Percentiles rank a stretch among this genome's conserved stretches.
Evolutionary conservation across 2,113 vertebrate genomes (phyloP).

Genomic region (Cyphomyrus discorhynchus): DNA sequence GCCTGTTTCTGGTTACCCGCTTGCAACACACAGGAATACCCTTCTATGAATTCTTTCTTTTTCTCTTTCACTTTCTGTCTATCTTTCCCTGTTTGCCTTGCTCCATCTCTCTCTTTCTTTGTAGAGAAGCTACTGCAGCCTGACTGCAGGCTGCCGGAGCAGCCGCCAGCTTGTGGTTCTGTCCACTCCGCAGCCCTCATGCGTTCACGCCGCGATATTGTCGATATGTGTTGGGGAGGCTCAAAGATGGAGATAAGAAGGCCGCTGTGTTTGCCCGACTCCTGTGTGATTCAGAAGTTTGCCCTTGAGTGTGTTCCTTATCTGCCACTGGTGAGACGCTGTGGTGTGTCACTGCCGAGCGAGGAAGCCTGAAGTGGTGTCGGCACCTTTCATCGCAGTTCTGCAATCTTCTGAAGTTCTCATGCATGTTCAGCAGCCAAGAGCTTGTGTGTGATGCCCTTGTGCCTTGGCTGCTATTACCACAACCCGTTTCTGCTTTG

Average conservation of each 20-base stretch:
- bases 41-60: not conserved
- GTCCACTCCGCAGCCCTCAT: not conserved
- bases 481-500: not conserved
- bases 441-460: not conserved
- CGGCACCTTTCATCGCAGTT: not conserved
- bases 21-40: slow-evolving; percentile 28
- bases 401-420: not conserved
- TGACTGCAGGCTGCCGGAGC: not conserved
- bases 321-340: not conserved
- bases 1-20: slow-evolving; percentile 3
- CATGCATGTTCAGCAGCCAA: not conserved
- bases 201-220: not conserved
- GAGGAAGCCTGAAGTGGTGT: not conserved
- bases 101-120: not conserved
- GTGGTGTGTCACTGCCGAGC: not conserved
- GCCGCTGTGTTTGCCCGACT: not conserved
- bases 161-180: not conserved
- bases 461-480: not conserved
- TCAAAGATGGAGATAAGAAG: not conserved
- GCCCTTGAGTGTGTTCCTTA: not conserved
- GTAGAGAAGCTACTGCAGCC: not conserved
- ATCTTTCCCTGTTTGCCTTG: not conserved
- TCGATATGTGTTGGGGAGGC: not conserved
- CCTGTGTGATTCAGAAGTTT: not conserved
- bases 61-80: not conserved